These are phyloP conservation scores for Watersipora subatra DNA, from an alignment of 1,140 invertebrate species.

Conservation along the genomic window DNA sequence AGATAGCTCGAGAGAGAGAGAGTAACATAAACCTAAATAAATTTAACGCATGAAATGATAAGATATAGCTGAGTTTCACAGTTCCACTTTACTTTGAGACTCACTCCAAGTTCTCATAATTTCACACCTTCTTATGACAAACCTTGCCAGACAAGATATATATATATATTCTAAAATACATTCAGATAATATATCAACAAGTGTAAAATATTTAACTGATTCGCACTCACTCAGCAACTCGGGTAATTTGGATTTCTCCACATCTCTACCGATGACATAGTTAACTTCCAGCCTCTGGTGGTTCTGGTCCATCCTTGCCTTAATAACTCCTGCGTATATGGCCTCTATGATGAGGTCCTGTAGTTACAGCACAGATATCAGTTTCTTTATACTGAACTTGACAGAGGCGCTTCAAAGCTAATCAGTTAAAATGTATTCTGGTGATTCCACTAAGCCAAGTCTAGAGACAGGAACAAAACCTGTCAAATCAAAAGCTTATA, in stretches of 20 bases:
- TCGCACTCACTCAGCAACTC: not conserved
- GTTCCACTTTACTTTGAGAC: not conserved
- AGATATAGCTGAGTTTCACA: no score
- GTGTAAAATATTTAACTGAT: not conserved
- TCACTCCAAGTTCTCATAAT: not conserved
- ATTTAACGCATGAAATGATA: no score
- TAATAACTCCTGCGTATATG: slow-evolving; percentile 89
- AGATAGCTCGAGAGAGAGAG: no score
- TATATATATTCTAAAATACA: not conserved
- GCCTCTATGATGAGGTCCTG: slow-evolving; percentile 89
- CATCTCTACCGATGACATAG: slow-evolving; percentile 82
- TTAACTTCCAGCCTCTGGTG: slow-evolving; percentile 83
- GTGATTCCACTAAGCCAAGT: no score
- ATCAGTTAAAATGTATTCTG: no score
- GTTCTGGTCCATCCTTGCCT: slow-evolving; percentile 89
- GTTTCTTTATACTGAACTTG: not conserved
- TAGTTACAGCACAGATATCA: slow-evolving; percentile 1
- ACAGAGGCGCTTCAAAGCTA: no score
- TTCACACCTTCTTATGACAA: not conserved
- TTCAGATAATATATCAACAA: not conserved
- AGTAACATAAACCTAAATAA: no score
- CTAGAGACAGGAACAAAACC: no score
- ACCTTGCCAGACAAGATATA: not conserved
- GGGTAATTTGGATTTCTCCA: slow-evolving; percentile 33
- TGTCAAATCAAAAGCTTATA: no score